Conservation (phyloP, 2,113 vertebrate genomes). For the Syngnathoides biaculeatus region DNA sequence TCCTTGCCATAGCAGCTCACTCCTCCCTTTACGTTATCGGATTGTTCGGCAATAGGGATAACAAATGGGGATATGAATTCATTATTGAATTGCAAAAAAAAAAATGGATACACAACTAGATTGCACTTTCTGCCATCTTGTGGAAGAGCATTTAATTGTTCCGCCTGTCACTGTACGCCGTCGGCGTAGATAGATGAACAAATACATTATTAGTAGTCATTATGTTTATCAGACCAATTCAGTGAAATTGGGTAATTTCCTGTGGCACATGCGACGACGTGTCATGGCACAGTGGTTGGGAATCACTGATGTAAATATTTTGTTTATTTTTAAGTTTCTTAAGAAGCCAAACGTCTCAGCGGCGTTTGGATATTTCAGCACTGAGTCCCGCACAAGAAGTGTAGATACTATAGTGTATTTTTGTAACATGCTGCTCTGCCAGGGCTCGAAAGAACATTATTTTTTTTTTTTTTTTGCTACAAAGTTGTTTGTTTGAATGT, state of each 20-base stretch:
- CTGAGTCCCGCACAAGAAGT: background rate
- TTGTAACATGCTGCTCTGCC: conserved; percentile 28
- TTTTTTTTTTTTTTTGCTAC: background rate
- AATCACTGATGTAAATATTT: background rate
- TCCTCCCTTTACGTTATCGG: too few species aligned
- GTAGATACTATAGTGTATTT: conserved; percentile 30
- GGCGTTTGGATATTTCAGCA: background rate
- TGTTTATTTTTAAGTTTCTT: background rate
- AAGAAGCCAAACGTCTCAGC: background rate
- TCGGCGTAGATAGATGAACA: background rate
- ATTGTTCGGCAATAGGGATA: too few species aligned
- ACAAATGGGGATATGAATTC: too few species aligned
- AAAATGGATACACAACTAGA: background rate
- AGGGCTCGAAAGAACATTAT: background rate
- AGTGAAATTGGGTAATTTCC: background rate
- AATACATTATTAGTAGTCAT: background rate
- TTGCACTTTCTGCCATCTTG: background rate
- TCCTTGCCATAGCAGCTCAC: too few species aligned
- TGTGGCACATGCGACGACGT: background rate
- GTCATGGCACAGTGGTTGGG: background rate
- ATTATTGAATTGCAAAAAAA: too few species aligned
- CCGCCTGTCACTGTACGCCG: too few species aligned
- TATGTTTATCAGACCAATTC: background rate
- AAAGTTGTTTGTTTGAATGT: background rate
- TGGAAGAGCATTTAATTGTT: background rate